Evolutionary conservation across 2,888 invertebrate genomes (phyloP).

Genomic region (Autographa gamma): DNA sequence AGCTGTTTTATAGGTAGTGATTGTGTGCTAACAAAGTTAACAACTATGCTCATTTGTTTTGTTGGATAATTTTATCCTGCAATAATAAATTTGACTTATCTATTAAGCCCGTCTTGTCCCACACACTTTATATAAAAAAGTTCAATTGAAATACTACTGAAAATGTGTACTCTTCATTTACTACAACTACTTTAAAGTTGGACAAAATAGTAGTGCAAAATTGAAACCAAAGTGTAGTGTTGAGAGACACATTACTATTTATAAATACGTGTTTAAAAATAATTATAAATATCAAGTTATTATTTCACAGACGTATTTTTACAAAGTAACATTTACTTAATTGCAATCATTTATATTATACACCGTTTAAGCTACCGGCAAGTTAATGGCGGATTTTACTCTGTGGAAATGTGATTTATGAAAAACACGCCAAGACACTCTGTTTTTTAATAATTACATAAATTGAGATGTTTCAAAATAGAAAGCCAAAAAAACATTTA

Average conservation of each 20-base stretch:
- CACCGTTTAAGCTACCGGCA: not conserved
- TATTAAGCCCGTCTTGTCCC: too few relatives aligned
- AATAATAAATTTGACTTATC: too few relatives aligned
- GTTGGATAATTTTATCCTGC: too few relatives aligned
- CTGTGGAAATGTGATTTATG: not conserved
- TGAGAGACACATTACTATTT: not conserved
- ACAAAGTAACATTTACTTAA: not conserved
- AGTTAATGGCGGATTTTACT: conserved; percentile 2
- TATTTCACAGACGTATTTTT: not conserved
- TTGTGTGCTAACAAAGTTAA: not conserved
- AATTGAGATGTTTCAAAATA: conserved; percentile 4
- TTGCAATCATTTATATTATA: conserved; percentile 4
- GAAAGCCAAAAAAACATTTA: not conserved
- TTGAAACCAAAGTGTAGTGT: too few relatives aligned
- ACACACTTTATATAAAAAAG: too few relatives aligned
- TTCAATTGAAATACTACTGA: too few relatives aligned
- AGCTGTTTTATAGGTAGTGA: not conserved
- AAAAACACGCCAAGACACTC: conserved; percentile 1
- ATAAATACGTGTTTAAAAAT: not conserved
- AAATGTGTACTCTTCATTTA: too few relatives aligned
- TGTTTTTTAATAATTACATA: not conserved
- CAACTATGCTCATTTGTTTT: too few relatives aligned
- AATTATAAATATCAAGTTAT: not conserved
- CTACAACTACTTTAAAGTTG: too few relatives aligned
- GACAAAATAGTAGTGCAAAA: too few relatives aligned